A percentile compares a stretch with the other conserved stretches of the same genome.
These are phyloP conservation scores for Ispidina lecontei DNA, from an alignment of 2,797 vertebrate species.

Conservation along the genomic window DNA sequence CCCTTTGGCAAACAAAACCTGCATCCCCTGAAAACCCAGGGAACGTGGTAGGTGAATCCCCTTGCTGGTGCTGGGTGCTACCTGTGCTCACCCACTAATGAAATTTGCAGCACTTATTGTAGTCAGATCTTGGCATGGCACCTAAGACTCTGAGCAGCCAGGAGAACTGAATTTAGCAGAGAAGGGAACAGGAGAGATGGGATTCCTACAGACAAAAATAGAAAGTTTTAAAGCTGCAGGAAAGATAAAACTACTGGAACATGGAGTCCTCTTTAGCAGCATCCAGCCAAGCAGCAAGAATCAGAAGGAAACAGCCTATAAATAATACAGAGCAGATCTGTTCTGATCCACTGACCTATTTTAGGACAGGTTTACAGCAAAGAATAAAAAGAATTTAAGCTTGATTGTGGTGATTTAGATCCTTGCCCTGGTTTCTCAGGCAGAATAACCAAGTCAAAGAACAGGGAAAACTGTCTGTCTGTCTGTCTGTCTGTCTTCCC, in stretches of 20 bases:
- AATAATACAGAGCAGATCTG: slow-evolving; percentile 49
- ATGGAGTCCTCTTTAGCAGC: slow-evolving; percentile 28
- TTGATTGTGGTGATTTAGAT: background rate
- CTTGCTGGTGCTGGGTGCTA: background rate
- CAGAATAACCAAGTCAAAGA: background rate
- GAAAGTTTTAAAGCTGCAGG: slow-evolving; percentile 42
- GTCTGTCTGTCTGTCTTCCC: background rate
- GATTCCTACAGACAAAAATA: slow-evolving; percentile 63
- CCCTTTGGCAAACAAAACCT: background rate
- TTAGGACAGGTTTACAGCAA: slow-evolving; percentile 37
- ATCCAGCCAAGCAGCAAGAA: slow-evolving; percentile 53
- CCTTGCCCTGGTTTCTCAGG: background rate
- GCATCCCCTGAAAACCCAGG: background rate
- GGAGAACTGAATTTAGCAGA: slow-evolving; percentile 14
- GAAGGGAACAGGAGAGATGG: slow-evolving; percentile 42
- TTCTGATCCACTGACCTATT: slow-evolving; percentile 71
- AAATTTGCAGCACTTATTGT: accelerated
- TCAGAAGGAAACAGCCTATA: slow-evolving; percentile 39
- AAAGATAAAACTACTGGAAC: slow-evolving; percentile 46
- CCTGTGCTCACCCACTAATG: background rate
- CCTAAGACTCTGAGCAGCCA: background rate
- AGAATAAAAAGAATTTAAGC: slow-evolving; percentile 28
- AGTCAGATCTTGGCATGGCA: background rate
- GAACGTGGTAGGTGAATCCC: background rate
- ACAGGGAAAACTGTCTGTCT: background rate